phyloP scores from a whole-genome alignment of 2,797 vertebrate genomes.

The Takifugu rubripes region DNA sequence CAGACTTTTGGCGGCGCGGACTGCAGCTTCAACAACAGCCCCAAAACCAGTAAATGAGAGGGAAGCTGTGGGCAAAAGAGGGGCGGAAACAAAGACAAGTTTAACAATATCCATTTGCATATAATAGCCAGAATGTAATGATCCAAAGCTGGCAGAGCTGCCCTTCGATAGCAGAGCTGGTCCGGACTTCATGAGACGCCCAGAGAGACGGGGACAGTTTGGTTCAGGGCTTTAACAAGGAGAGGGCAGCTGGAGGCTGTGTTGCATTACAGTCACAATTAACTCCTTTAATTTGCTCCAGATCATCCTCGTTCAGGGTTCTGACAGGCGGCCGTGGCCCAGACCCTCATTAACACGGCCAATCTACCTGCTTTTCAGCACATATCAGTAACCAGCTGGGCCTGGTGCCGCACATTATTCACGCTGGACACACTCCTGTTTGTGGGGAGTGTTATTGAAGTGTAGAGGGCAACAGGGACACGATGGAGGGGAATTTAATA shows the following conservation, averaged over 20 bases:
- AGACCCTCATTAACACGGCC: constrained; percentile 63
- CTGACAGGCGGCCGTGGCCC: constrained; percentile 29
- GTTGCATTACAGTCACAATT: constrained; percentile 52
- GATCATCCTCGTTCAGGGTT: constrained; percentile 14
- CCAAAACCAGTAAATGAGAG: background rate
- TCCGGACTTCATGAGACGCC: constrained; percentile 14
- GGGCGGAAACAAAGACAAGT: background rate
- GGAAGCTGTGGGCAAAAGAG: background rate
- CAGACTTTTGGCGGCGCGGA: no score
- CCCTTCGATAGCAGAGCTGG: constrained; percentile 5
- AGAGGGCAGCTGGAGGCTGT: constrained; percentile 30
- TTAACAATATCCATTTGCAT: background rate
- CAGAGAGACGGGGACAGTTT: constrained; percentile 13
- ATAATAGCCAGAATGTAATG: background rate
- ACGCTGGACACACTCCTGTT: constrained; percentile 26
- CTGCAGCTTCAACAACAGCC: background rate
- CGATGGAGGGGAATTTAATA: constrained; percentile 3
- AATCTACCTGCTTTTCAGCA: constrained; percentile 42
- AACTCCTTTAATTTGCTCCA: constrained; percentile 40
- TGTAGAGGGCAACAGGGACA: background rate
- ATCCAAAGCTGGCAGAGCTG: background rate
- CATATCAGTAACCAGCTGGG: constrained; percentile 47
- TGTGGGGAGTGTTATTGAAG: constrained; percentile 6
- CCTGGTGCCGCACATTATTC: constrained; percentile 17
- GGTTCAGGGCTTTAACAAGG: constrained; percentile 49